A percentile compares a stretch with the other conserved stretches of the same genome.
Conservation (phyloP, 2,113 vertebrate genomes). For the Tyto alba region DNA sequence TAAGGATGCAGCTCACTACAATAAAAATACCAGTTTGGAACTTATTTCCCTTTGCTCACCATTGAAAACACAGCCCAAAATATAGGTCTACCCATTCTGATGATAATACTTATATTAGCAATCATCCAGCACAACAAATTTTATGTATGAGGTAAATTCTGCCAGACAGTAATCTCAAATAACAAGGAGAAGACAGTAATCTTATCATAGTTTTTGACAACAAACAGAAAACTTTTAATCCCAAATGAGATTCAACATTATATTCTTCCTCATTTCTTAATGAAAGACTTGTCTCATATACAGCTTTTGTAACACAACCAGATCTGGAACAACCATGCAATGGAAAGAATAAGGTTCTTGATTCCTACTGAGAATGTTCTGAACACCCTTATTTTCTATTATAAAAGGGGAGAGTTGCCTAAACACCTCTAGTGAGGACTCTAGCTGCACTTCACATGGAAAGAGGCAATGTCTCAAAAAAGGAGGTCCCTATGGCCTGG, state of each 20-base stretch:
- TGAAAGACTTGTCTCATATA: background rate
- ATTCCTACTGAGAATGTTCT: background rate
- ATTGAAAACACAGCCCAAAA: background rate
- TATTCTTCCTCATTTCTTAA: background rate
- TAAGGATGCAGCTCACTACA: background rate
- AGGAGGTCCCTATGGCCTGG: background rate
- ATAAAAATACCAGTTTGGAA: background rate
- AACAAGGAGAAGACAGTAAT: background rate
- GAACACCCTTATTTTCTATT: background rate
- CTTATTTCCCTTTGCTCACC: background rate
- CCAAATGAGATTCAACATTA: background rate
- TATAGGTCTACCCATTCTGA: background rate
- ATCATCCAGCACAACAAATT: background rate
- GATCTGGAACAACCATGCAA: background rate
- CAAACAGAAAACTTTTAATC: background rate
- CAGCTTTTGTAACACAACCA: background rate
- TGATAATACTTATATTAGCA: background rate
- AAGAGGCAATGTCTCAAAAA: background rate
- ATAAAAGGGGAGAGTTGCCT: background rate
- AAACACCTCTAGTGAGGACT: background rate
- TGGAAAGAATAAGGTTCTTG: background rate
- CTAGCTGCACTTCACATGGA: background rate
- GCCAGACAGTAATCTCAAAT: background rate
- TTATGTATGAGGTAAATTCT: background rate
- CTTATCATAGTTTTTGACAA: background rate